These are phyloP conservation scores for Vulpes ferrilata DNA, from an alignment of 2,113 vertebrate genomes.

Conservation along the genomic window DNA sequence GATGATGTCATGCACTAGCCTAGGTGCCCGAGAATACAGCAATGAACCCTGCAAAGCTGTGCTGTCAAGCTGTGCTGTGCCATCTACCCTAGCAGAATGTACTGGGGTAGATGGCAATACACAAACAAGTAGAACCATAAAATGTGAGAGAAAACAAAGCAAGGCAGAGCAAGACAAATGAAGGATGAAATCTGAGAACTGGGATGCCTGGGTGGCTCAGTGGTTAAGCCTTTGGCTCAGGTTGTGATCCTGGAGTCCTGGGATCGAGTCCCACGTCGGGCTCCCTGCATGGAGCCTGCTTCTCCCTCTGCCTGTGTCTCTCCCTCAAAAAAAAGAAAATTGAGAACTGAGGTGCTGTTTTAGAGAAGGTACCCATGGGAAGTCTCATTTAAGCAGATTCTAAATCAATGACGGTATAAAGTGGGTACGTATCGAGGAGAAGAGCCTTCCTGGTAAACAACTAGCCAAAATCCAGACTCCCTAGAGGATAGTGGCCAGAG, in stretches of 20 bases:
- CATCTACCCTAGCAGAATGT: no score
- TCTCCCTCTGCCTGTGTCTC: no score
- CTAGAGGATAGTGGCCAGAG: background rate
- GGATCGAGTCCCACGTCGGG: no score
- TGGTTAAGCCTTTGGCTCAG: no score
- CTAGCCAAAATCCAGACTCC: background rate
- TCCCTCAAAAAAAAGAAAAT: background rate
- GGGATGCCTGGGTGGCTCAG: background rate
- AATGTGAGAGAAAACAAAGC: background rate
- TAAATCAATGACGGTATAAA: background rate
- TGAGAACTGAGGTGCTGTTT: background rate
- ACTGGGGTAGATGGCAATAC: background rate
- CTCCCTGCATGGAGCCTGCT: no score
- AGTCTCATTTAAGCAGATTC: conserved; percentile 22
- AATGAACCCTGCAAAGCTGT: background rate
- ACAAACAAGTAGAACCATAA: background rate
- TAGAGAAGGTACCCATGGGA: background rate
- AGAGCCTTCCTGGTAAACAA: background rate
- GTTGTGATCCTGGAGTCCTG: no score
- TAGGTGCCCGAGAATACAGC: background rate
- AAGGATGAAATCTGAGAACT: background rate
- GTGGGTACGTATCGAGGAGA: background rate
- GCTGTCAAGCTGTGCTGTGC: background rate
- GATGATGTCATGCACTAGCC: background rate
- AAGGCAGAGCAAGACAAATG: background rate